These are phyloP conservation scores for Melanotaenia pygmaea DNA, from an alignment of 2,797 vertebrate genomes.

Conservation along the genomic window DNA sequence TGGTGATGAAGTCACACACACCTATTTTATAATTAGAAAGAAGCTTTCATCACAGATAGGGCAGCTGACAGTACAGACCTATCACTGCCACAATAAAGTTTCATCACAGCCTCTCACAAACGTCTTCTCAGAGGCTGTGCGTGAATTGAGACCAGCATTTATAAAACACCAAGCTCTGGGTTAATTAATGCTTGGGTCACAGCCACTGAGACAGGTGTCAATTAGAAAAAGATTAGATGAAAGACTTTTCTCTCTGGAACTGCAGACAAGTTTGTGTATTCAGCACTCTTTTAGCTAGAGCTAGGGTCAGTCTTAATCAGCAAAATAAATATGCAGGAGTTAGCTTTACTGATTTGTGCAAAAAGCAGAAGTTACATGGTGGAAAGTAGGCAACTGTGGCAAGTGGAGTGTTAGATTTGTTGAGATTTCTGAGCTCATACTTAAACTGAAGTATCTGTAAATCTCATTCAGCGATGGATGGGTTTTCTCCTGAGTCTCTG, in stretches of 20 bases:
- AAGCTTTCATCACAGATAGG: constrained; percentile 28
- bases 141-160: constrained; percentile 25
- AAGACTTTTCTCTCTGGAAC: constrained; percentile 42
- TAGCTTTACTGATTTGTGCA: constrained; percentile 9
- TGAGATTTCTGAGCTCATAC: constrained; percentile 17
- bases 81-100: constrained; percentile 41
- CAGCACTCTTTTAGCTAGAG: constrained; percentile 13
- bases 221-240: constrained; percentile 47
- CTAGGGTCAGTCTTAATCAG: constrained; percentile 5
- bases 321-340: constrained; percentile 8
- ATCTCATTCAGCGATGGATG: constrained; percentile 12
- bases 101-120: constrained; percentile 40
- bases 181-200: constrained; percentile 57
- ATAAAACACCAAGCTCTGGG: constrained; percentile 41
- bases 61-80: constrained; percentile 14
- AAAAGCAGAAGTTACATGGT: constrained; percentile 1
- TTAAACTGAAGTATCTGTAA: constrained; percentile 27
- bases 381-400: constrained; percentile 1
- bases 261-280: constrained; percentile 29
- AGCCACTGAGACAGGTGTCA: constrained; percentile 51
- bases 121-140: constrained; percentile 21
- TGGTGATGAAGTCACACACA: not conserved
- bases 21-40: constrained; percentile 10
- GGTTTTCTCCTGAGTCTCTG: constrained; percentile 35
- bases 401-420: constrained; percentile 33